Evolutionary conservation across 2,888 invertebrate genomes (phyloP).

Genomic region (Brachyptera putata): DNA sequence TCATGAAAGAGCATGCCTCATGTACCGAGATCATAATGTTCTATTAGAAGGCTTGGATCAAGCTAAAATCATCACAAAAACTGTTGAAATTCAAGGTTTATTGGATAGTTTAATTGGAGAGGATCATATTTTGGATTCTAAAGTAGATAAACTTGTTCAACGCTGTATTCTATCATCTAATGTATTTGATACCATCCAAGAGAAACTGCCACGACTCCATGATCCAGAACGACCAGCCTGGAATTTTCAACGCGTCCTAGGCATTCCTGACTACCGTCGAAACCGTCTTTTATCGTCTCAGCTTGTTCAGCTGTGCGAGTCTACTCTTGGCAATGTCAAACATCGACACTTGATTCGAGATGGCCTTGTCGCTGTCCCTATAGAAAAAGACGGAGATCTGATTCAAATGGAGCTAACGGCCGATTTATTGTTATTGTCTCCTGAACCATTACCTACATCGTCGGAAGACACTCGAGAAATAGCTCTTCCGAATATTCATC

Average conservation of each 20-base stretch:
- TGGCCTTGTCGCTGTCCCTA: constrained; percentile 24
- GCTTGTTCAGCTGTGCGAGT: constrained; percentile 65
- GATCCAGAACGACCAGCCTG: constrained; percentile 66
- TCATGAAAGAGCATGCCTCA: constrained; percentile 57
- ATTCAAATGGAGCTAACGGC: constrained; percentile 58
- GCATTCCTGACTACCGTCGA: constrained; percentile 61
- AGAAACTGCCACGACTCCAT: constrained; percentile 68
- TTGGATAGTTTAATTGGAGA: constrained; percentile 48
- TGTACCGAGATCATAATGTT: constrained; percentile 58
- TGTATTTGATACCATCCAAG: constrained; percentile 73
- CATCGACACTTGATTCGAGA: constrained; percentile 16
- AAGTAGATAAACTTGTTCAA: constrained; percentile 56
- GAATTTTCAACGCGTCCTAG: constrained; percentile 67
- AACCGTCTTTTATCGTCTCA: constrained; percentile 45
- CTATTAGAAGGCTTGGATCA: constrained; percentile 69
- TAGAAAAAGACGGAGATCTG: constrained; percentile 36
- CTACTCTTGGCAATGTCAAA: constrained; percentile 47
- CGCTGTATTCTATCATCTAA: constrained; percentile 60
- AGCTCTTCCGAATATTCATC: constrained; percentile 67
- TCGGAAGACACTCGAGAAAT: constrained; percentile 50
- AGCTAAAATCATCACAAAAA: constrained; percentile 77
- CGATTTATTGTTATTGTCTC: constrained; percentile 63
- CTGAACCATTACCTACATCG: constrained; percentile 55
- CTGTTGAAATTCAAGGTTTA: constrained; percentile 61
- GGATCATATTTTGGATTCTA: constrained; percentile 46